These are phyloP conservation scores for Indicator maculatus DNA, from an alignment of 2,113 vertebrate genomes.

Conservation along the genomic window DNA sequence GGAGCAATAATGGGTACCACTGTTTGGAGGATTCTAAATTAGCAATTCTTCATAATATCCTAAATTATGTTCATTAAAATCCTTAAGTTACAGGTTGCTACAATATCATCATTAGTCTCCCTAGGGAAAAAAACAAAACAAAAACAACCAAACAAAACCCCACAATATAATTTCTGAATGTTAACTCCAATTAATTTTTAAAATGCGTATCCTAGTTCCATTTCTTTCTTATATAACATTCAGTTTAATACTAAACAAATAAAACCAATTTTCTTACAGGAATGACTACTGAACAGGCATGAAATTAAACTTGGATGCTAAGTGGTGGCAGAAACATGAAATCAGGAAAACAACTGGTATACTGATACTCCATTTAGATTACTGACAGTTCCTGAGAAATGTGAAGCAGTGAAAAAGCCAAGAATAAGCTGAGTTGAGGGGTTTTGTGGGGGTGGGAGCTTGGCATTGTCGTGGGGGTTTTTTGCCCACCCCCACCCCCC, in stretches of 20 bases:
- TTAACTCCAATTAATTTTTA: neutral
- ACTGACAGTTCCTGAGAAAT: neutral
- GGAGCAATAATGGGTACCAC: neutral
- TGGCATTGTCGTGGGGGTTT: no score
- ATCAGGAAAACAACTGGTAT: neutral
- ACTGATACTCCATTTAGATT: neutral
- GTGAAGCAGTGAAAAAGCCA: neutral
- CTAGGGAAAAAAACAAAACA: neutral
- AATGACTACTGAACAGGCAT: neutral
- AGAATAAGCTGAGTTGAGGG: neutral
- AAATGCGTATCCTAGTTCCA: neutral
- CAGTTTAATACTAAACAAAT: neutral
- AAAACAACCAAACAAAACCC: no score
- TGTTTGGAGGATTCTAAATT: neutral
- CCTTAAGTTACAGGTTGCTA: neutral
- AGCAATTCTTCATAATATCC: neutral
- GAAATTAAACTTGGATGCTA: neutral
- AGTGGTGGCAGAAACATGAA: neutral
- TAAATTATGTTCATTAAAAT: neutral
- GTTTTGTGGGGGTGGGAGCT: no score
- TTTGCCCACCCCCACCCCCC: no score
- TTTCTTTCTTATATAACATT: neutral
- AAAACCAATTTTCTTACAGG: neutral
- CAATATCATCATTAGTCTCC: neutral
- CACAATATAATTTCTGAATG: neutral